Percentiles rank a stretch among this genome's conserved stretches.
Conservation (phyloP, 2,888 invertebrate species). For the Litoditis marina region DNA sequence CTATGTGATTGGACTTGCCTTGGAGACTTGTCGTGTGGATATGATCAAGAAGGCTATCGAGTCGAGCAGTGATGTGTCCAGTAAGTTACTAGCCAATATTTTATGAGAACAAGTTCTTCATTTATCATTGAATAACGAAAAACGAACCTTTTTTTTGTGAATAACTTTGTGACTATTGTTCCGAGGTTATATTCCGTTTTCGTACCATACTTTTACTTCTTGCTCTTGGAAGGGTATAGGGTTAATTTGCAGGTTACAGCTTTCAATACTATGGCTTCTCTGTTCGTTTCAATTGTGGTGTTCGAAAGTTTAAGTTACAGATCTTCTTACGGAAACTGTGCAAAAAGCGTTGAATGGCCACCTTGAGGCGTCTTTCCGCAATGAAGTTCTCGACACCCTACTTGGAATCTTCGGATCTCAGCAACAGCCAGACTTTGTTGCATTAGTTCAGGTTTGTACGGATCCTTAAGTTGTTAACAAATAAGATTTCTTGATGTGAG, state of each 20-base stretch:
- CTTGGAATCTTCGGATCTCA: conserved; percentile 81
- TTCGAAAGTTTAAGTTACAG: conserved; percentile 69
- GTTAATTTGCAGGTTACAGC: too few species aligned
- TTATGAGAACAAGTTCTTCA: neutral
- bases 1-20: conserved; percentile 82
- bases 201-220: too few species aligned
- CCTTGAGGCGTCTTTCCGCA: conserved; percentile 87
- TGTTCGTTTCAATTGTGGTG: neutral
- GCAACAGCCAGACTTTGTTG: conserved; percentile 90
- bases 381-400: conserved; percentile 81
- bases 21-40: conserved; percentile 95
- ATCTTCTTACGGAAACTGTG: conserved; percentile 90
- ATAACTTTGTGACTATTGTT: too few species aligned
- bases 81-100: neutral
- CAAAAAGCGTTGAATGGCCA: conserved; percentile 93
- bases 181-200: too few species aligned
- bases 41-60: conserved; percentile 84
- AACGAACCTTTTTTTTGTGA: too few species aligned
- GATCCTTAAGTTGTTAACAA: neutral
- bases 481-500: too few species aligned
- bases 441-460: conserved; percentile 74
- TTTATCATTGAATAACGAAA: too few species aligned
- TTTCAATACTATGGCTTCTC: neutral
- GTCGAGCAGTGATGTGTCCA: conserved; percentile 13
- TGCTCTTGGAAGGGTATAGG: too few species aligned